Base-by-base conservation (phyloP, 2,888 invertebrate genomes). In the Sphinx pinastri region DNA sequence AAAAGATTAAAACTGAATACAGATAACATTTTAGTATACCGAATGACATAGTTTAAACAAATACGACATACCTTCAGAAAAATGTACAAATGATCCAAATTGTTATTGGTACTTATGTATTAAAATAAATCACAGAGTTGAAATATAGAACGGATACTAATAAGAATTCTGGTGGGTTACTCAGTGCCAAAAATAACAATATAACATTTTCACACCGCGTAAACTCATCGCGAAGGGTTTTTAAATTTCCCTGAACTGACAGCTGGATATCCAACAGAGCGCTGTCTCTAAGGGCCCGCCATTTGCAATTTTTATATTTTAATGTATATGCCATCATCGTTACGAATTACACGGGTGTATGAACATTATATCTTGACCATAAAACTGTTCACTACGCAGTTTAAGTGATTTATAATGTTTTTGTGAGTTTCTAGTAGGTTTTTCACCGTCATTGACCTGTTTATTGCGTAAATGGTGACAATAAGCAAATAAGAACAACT, bases 371-470 rank as follows among this genome's bases (percentile, higher is more conserved):
- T 72, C 47, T 38, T 74, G 69, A 70, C 71, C 52, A 71, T 75
- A 75, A 76, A 76, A 72, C 68, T 70, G 71, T 75, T 74, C 45
- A 69, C 70, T 68, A 71, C 59, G 68, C 63, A 70, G 71, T 71
- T 75, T 74, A 55, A 59, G 69, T 73, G 73, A 75, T 74, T 73
- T 76, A 79, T 73, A 57, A n/a, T 47, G 52, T 59, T 16, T 38
- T 55, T 72, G 19, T 7, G 63, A 72, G 47, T 60, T 71, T 74
- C 67, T 73, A 59, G 67, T 71, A 55, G 47, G 68, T 70, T 72
- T 51, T 49, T 25, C 14, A 49, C n/a, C 19, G 49, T 59, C 49
- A 49, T 45, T 59, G 31, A n/a, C 31, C 58, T 59, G n/a, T 51
- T 58, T 58, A 25, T 25, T 11, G 57, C 57, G 57, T 55, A 57